A percentile compares a stretch with the other conserved stretches of the same genome.
Conservation (phyloP, 1,140 invertebrate species). For the Hirudo medicinalis region DNA sequence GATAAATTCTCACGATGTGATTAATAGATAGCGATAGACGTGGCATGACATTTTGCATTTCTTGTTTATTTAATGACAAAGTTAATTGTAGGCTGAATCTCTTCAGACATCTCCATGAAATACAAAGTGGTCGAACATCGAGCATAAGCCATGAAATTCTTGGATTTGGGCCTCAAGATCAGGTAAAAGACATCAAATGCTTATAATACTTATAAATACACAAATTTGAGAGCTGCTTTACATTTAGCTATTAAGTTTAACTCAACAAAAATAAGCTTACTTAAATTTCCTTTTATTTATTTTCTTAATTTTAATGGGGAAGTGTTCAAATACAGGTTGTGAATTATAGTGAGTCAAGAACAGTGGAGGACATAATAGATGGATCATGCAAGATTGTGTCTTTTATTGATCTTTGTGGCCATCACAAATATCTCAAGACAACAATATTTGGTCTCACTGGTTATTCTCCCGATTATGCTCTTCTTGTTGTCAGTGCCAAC, state of each 20-base stretch:
- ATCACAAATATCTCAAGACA: slow-evolving; percentile 96
- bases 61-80: too few relatives aligned
- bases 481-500: slow-evolving; percentile 71
- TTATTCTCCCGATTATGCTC: slow-evolving; percentile 94
- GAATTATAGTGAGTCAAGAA: slow-evolving; percentile 78
- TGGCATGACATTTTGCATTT: too few relatives aligned
- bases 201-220: slow-evolving; percentile 39
- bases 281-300: too few relatives aligned
- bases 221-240: neutral
- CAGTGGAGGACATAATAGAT: slow-evolving; percentile 74
- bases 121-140: slow-evolving; percentile 91
- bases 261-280: neutral
- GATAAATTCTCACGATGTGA: too few relatives aligned
- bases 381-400: slow-evolving; percentile 54
- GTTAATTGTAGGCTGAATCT: slow-evolving; percentile 58
- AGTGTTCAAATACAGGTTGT: slow-evolving; percentile 45
- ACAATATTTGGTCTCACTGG: slow-evolving; percentile 99
- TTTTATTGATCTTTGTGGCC: slow-evolving; percentile 96
- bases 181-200: slow-evolving; percentile 31
- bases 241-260: neutral
- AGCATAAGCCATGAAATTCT: slow-evolving; percentile 98
- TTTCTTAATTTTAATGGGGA: too few relatives aligned
- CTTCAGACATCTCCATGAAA: slow-evolving; percentile 96
- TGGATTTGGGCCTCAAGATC: slow-evolving; percentile 60
- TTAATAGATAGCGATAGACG: too few relatives aligned